These are phyloP conservation scores for Acanthiza pusilla DNA, from an alignment of 2,797 vertebrate species.

Conservation along the genomic window DNA sequence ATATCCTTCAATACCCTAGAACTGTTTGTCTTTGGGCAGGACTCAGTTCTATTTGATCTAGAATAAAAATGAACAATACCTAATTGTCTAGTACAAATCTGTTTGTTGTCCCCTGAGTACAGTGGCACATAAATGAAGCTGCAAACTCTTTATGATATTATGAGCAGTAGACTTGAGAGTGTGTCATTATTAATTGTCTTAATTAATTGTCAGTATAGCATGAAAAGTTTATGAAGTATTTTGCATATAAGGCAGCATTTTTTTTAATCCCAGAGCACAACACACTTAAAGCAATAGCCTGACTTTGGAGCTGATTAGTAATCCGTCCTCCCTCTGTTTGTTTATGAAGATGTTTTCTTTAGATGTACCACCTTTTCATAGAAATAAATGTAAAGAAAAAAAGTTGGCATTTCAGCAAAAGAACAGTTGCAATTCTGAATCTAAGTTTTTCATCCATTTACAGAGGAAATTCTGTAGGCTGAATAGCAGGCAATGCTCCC, in stretches of 20 bases:
- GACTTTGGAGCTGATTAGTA: background rate
- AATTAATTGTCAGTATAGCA: background rate
- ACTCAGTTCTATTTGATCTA: background rate
- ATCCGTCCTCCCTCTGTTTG: background rate
- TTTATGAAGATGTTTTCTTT: background rate
- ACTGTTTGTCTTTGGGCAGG: background rate
- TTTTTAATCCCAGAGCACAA: background rate
- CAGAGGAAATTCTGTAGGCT: background rate
- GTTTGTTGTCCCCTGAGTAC: background rate
- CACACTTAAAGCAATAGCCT: background rate
- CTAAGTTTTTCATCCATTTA: background rate
- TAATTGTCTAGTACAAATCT: background rate
- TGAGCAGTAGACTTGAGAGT: background rate
- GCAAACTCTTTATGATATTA: background rate
- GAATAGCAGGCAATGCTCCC: background rate
- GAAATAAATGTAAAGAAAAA: background rate
- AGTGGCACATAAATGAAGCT: background rate
- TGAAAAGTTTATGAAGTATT: background rate
- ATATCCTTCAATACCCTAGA: background rate
- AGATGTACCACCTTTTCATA: background rate
- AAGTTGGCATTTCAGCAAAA: background rate
- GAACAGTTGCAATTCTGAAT: background rate
- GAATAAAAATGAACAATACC: background rate
- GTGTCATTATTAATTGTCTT: background rate
- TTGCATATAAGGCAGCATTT: background rate